Base-by-base conservation (phyloP, 2,797 vertebrate species). In the Acrossocheilus fasciatus region DNA sequence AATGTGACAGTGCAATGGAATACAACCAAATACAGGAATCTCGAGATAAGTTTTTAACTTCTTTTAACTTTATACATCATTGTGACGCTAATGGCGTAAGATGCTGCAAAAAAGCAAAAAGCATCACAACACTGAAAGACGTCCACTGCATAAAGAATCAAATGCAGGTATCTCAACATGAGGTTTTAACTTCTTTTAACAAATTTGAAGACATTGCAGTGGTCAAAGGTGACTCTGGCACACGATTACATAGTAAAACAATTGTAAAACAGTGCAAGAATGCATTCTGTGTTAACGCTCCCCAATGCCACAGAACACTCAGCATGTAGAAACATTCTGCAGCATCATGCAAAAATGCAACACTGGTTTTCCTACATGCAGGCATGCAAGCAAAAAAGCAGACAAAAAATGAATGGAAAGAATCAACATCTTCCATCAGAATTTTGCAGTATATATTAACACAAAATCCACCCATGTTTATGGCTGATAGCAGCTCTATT, bases 291-390 rank as follows among this genome's bases (percentile, higher is more conserved):
- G 41, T 83, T 41, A 62, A 74, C 7, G 11, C 57, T 26, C 36
- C 39, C 26, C 15, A 9, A 70, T 14, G 26, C 26, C 2, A 26
- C 41, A 17, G 30, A 66, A 64, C 26, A 64, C 68, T 77, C 23
- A 26, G n/a, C 36, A 43, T 68, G 3, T 36, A 18, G 66, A 68
- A 68, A 64, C 41, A 83, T 78, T 77, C 34, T 41, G 47, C 36
- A 57, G 11, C n/a, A 30, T 70, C 83, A 85, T 85, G 83, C 74
- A 50, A 43, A 85, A 85, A 78, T 34, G 64, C 64, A 57, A 34
- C 5, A 26, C 11, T 2, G 11, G 3, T 68, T 47, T 39, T 76
- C 23, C 34, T 30, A 68, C 83, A 84, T 84, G 83, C 83, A 77
- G 5, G 45, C 83, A 77, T 77, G 83, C 74, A 66, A 84, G 59